Conservation (phyloP, 2,888 invertebrate species). For the Netelia fuscicornis region DNA sequence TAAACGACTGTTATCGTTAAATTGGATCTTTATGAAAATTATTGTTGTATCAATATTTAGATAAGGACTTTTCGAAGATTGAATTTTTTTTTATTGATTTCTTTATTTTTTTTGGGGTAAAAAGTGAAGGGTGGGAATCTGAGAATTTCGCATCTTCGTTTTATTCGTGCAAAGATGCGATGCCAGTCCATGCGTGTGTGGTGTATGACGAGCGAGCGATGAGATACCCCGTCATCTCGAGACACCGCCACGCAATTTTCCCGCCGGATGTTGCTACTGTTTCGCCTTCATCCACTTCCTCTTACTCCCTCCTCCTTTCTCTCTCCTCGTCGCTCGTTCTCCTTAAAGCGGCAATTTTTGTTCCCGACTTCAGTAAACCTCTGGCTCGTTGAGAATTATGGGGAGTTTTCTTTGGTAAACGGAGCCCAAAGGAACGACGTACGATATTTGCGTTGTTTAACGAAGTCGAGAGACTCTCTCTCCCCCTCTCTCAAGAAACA, state of each 20-base stretch:
- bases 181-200: constrained; percentile 13
- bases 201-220: constrained; percentile 32
- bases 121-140: constrained; percentile 9
- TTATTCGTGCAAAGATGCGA: constrained; percentile 43
- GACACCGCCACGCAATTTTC: constrained; percentile 39
- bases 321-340: constrained; percentile 1
- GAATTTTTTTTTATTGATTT: too few relatives aligned
- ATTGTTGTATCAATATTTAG: not conserved
- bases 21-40: not conserved
- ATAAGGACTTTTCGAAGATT: not conserved
- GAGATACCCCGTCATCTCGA: constrained; percentile 63
- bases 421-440: constrained; percentile 20
- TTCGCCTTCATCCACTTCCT: constrained; percentile 48
- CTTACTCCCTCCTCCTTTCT: constrained; percentile 10
- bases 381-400: constrained; percentile 49
- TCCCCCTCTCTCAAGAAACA: not conserved
- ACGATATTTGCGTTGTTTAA: constrained; percentile 48
- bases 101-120: not conserved
- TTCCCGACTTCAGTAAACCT: constrained; percentile 33
- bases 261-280: constrained; percentile 59
- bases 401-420: constrained; percentile 48
- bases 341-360: constrained; percentile 32
- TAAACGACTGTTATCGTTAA: not conserved
- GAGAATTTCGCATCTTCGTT: constrained; percentile 51
- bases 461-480: constrained; percentile 10